Base-by-base conservation (phyloP, 2,797 vertebrate genomes). In the Pampus argenteus region DNA sequence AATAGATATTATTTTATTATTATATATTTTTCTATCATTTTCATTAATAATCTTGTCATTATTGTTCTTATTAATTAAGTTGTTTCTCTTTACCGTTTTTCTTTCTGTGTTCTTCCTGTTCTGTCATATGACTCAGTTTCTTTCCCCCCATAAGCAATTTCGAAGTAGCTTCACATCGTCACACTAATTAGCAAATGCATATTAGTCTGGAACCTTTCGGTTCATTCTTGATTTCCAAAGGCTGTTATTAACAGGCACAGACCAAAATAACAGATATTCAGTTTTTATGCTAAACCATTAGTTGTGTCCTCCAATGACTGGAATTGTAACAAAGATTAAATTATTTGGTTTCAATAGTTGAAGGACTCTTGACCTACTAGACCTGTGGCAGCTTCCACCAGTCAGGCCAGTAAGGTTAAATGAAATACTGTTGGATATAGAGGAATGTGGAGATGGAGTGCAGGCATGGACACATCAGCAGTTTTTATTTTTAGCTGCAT, bases 401-500 rank as follows among this genome's bases (percentile, higher is more conserved):
- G 56, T 26, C 36, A 2, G 38, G 4, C 44, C 57, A 26, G 0
- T 36, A 5, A 29, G 9, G 50, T 34, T 45, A 9, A 71, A 74
- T 76, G 18, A 74, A 81, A 75, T 48, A 49, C 36, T 66, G 54
- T 28, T 80, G 65, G 64, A 77, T 60, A 55, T 58, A 23, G 66
- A 62, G 26, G 49, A 31, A 71, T 76, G 73, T 63, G 59, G 57
- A 80, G 74, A 64, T 76, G 61, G 55, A 79, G 64, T 59, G 36
- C 66, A 70, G 63, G 65, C 82, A 76, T 69, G 40, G 72, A 83
- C 55, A 71, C 66, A 88, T 92, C 88, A 91, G 86, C 86, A 76
- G 28, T 85, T 90, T 88, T 81, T 91, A 82, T 88, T 84, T 89
- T 85, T 83, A 86, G 84, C 67, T 38, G 22, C 9, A 18, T 54